phyloP scores from a whole-genome alignment of 2,113 vertebrate genomes.

The Rhinopomastus cyanomelas region DNA sequence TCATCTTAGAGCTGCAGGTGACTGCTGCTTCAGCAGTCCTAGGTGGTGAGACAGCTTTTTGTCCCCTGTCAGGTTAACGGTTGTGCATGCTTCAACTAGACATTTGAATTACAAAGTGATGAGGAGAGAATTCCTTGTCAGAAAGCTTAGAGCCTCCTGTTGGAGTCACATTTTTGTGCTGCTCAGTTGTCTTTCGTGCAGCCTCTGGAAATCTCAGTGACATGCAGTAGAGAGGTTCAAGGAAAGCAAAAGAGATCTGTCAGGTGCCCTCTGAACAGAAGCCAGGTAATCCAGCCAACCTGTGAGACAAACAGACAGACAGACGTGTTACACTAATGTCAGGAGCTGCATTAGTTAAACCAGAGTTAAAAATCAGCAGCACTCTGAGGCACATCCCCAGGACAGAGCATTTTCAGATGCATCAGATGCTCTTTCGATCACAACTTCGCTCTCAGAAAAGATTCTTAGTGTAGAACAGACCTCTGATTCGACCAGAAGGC shows the following conservation, averaged over 20 bases:
- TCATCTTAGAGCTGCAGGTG: slow-evolving; percentile 70
- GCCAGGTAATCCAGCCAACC: slow-evolving; percentile 58
- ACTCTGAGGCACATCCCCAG: not conserved
- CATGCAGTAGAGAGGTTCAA: not conserved
- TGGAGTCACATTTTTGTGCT: slow-evolving; percentile 21
- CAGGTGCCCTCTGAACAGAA: slow-evolving; percentile 35
- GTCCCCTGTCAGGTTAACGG: not conserved
- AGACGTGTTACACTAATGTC: not conserved
- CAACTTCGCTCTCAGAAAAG: not conserved
- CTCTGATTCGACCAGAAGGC: not conserved
- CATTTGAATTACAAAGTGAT: not conserved
- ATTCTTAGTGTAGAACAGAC: not conserved
- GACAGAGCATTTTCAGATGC: not conserved
- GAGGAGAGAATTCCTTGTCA: not conserved
- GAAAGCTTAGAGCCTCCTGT: not conserved
- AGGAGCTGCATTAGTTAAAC: not conserved
- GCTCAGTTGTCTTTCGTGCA: not conserved
- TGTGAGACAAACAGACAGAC: slow-evolving; percentile 21
- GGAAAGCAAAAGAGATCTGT: slow-evolving; percentile 17
- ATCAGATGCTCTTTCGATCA: not conserved
- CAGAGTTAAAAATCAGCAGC: not conserved
- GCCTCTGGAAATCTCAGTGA: slow-evolving; percentile 22
- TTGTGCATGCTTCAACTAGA: slow-evolving; percentile 7
- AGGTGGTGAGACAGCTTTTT: not conserved
- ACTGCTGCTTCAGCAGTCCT: slow-evolving; percentile 5